Evolutionary conservation across 2,797 vertebrate species (phyloP).

Genomic region (Cynopterus sphinx): DNA sequence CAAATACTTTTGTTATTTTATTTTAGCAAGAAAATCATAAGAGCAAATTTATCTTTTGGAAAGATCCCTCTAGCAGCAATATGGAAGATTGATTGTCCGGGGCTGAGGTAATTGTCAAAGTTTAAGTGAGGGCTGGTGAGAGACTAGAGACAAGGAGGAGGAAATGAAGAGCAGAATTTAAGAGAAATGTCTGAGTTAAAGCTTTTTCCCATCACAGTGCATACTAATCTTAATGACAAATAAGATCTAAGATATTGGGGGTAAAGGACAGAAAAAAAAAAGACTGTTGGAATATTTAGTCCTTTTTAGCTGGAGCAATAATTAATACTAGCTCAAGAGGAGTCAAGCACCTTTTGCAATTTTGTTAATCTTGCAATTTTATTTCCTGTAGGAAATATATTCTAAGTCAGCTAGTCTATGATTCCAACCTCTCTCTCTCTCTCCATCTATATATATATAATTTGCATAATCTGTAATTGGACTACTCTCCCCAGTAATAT

Average conservation of each 20-base stretch:
- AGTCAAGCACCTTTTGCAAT: background rate
- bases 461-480: too few relatives aligned
- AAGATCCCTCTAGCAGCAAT: conserved; percentile 26
- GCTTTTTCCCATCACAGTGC: background rate
- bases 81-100: conserved; percentile 49
- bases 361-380: conserved; percentile 36
- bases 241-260: background rate
- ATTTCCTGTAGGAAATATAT: background rate
- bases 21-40: conserved; percentile 29
- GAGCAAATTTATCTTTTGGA: conserved; percentile 56
- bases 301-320: background rate
- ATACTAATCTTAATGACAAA: background rate
- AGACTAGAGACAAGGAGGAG: background rate
- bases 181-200: background rate
- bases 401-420: background rate
- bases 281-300: background rate
- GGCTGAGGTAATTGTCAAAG: conserved; percentile 48
- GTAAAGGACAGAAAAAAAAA: background rate
- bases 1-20: background rate
- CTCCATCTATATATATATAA: background rate
- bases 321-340: background rate
- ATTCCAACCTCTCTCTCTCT: background rate
- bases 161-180: background rate
- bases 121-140: conserved; percentile 30
- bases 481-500: background rate